These are phyloP conservation scores for Fregetta grallaria DNA, from an alignment of 2,113 vertebrate genomes.

Conservation along the genomic window DNA sequence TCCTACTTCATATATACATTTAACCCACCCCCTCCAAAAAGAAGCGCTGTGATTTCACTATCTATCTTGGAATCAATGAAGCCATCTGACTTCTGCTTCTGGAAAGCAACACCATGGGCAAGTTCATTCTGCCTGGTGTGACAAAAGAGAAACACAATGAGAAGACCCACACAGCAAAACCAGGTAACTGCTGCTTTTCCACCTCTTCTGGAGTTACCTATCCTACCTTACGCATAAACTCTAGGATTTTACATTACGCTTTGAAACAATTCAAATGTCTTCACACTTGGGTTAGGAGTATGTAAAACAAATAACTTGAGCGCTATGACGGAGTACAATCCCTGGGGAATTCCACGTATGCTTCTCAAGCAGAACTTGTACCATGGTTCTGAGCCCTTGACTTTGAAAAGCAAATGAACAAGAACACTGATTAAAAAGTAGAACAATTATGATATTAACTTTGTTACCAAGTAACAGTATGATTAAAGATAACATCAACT, in stretches of 20 bases:
- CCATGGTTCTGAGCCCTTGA: not conserved
- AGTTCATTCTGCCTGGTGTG: not conserved
- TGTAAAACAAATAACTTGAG: not conserved
- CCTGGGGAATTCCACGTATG: not conserved
- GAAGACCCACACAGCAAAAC: not conserved
- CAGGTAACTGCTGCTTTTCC: not conserved
- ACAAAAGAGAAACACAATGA: not conserved
- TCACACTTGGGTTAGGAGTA: not conserved
- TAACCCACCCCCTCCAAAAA: not conserved
- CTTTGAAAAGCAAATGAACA: constrained; percentile 16
- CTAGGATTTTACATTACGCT: not conserved
- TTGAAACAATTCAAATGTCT: not conserved
- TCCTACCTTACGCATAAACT: not conserved
- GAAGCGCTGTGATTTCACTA: not conserved
- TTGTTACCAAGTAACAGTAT: not conserved
- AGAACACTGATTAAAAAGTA: not conserved
- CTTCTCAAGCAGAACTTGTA: not conserved
- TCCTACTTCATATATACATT: not conserved
- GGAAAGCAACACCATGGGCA: not conserved
- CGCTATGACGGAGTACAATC: not conserved
- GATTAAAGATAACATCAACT: not conserved
- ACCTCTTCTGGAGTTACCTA: not conserved
- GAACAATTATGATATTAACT: not conserved
- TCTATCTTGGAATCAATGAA: not conserved
- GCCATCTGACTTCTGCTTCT: not conserved